Percentiles rank a stretch among this genome's conserved stretches.
These are phyloP conservation scores for Cyanistes caeruleus DNA, from an alignment of 2,113 vertebrate species.

Conservation along the genomic window DNA sequence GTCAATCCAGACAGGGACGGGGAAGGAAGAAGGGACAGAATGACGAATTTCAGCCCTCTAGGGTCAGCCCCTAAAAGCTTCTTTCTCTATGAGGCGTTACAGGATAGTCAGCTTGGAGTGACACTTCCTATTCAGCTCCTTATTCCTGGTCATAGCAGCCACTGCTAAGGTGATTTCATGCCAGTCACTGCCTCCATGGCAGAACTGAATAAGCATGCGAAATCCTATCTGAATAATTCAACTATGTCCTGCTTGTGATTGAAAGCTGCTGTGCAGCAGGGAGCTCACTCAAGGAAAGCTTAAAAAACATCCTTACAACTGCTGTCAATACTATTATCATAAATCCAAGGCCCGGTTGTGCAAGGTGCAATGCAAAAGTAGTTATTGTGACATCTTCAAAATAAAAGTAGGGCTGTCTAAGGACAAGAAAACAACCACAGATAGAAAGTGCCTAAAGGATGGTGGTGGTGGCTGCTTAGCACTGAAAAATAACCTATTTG, in stretches of 20 bases:
- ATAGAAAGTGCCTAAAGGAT: neutral
- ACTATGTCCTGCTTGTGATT: neutral
- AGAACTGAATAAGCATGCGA: neutral
- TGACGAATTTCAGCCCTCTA: neutral
- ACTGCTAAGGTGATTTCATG: slow-evolving; percentile 11
- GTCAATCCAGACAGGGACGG: neutral
- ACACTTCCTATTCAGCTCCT: neutral
- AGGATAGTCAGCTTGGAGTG: neutral
- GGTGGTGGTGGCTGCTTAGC: neutral
- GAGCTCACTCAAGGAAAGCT: neutral
- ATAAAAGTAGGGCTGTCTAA: neutral
- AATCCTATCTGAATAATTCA: slow-evolving; percentile 6
- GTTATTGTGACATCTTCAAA: neutral
- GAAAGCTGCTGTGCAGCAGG: neutral
- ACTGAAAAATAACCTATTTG: neutral
- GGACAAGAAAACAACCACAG: neutral
- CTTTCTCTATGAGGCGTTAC: neutral
- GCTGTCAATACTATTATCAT: neutral
- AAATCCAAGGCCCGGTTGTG: neutral
- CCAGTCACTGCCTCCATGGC: neutral
- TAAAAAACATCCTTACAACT: neutral
- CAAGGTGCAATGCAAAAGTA: neutral
- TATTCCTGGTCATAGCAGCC: neutral
- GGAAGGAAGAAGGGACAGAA: neutral
- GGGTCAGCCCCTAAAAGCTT: neutral